phyloP scores from a whole-genome alignment of 2,797 vertebrate genomes.

The Pitangus sulphuratus region DNA sequence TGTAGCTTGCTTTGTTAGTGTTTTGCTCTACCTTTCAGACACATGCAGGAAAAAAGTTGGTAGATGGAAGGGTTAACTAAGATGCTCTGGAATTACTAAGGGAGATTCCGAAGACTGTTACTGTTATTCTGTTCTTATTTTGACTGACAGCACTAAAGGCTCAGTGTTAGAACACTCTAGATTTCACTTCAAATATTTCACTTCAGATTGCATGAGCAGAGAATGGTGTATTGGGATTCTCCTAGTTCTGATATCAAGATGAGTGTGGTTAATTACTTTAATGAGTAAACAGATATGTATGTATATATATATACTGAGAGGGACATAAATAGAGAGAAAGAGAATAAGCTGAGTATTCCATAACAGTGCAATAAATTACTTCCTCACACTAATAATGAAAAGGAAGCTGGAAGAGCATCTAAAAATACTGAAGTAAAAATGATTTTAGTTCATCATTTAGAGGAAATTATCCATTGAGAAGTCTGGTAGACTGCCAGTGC shows the following conservation, averaged over 20 bases:
- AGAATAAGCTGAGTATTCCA: neutral
- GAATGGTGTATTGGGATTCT: neutral
- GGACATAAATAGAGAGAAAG: neutral
- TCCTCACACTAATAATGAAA: neutral
- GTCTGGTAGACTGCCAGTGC: conserved; percentile 15
- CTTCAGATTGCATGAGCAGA: neutral
- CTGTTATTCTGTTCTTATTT: neutral
- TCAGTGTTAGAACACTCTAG: neutral
- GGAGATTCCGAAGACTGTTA: neutral
- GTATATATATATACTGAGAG: neutral
- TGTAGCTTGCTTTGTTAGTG: neutral
- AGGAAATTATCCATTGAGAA: conserved; percentile 37
- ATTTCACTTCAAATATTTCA: neutral
- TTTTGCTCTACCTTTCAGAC: neutral
- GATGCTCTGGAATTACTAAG: neutral
- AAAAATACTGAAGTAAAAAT: conserved; percentile 47
- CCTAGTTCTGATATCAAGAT: neutral
- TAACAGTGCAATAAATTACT: conserved; percentile 20
- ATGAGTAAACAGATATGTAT: neutral
- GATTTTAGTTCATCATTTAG: conserved; percentile 30
- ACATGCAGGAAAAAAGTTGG: neutral
- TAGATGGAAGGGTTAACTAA: neutral
- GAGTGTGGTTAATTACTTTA: neutral
- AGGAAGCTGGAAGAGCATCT: neutral
- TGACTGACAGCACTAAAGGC: neutral